phyloP scores from a whole-genome alignment of 2,113 vertebrate genomes.

The Lepus americanus region DNA sequence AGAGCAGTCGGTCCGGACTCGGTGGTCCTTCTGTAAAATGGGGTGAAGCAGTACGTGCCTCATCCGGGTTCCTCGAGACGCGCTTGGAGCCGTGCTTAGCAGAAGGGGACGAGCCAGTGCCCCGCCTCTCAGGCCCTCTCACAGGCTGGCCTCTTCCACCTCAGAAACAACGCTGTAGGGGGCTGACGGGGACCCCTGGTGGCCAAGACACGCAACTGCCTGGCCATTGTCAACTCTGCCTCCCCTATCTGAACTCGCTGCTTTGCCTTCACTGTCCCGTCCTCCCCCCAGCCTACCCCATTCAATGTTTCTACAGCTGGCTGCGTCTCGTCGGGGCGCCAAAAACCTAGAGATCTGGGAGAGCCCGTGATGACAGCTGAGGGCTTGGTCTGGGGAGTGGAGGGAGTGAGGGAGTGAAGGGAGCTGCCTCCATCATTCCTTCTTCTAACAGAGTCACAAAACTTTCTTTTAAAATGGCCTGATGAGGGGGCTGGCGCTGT shows the following conservation, averaged over 20 bases:
- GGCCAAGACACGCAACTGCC: not conserved
- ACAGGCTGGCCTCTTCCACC: not conserved
- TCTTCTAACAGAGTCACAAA: not conserved
- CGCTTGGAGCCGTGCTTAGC: not conserved
- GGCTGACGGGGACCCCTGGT: not conserved
- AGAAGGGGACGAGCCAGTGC: not conserved
- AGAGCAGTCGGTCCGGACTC: not conserved
- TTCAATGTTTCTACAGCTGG: not conserved
- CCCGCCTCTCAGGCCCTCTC: not conserved
- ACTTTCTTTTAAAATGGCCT: not conserved
- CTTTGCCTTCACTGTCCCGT: not conserved
- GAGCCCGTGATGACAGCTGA: not conserved
- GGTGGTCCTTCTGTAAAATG: not conserved
- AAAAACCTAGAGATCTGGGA: not conserved
- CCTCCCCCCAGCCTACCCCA: not conserved
- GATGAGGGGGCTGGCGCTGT: too few species aligned
- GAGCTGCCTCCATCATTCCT: not conserved
- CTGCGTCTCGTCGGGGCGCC: not conserved
- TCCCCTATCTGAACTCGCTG: not conserved
- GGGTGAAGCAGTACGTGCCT: not conserved
- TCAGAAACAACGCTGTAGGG: constrained; percentile 32
- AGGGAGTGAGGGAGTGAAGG: not conserved
- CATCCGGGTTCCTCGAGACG: not conserved
- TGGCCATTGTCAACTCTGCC: too few species aligned
- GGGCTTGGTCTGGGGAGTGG: not conserved